Evolutionary conservation across 2,113 vertebrate species (phyloP).

Genomic region (Trogon melanurus): DNA sequence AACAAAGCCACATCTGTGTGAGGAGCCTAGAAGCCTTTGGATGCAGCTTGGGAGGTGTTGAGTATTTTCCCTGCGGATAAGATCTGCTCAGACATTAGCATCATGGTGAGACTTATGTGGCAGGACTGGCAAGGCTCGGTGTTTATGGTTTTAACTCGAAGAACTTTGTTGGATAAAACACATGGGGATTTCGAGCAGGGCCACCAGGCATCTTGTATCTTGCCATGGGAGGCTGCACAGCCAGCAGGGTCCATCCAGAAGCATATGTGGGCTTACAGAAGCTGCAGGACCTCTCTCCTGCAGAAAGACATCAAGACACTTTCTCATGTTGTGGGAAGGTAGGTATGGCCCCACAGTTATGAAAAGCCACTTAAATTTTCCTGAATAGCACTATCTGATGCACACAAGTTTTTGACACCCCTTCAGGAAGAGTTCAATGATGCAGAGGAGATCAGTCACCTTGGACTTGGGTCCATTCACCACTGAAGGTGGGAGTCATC

Average conservation of each 20-base stretch:
- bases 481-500: not conserved
- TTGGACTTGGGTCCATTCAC: not conserved
- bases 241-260: not conserved
- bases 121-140: not conserved
- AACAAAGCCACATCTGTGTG: not conserved
- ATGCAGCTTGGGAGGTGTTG: not conserved
- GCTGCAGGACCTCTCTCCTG: not conserved
- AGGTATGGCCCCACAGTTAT: not conserved
- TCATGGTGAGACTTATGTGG: not conserved
- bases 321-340: not conserved
- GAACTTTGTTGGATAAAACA: not conserved
- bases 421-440: not conserved
- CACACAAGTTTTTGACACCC: not conserved
- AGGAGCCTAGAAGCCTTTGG: not conserved
- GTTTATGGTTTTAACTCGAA: not conserved
- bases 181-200: not conserved
- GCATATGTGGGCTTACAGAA: not conserved
- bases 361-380: not conserved
- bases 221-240: not conserved
- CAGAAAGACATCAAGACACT: not conserved
- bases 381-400: rapidly evolving
- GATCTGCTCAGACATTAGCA: not conserved
- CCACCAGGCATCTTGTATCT: not conserved
- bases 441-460: not conserved
- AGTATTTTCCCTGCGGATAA: not conserved